These are phyloP conservation scores for Anarhynchus alexandrinus DNA, from an alignment of 2,113 vertebrate species.

Conservation along the genomic window DNA sequence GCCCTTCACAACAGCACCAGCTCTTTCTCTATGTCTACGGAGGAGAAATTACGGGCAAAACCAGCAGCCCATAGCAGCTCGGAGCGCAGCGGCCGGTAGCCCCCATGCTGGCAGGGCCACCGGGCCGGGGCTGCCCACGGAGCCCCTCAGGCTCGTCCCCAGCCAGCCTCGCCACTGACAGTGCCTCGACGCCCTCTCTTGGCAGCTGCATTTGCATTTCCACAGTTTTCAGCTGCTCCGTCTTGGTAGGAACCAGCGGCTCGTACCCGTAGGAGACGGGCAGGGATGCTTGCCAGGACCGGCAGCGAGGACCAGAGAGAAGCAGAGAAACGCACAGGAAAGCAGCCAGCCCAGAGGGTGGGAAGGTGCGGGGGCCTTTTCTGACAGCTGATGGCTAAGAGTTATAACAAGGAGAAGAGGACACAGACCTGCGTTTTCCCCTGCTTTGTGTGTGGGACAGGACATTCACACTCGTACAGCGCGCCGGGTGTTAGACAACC, in stretches of 20 bases:
- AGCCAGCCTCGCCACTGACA: neutral
- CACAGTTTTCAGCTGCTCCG: neutral
- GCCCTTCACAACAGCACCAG: neutral
- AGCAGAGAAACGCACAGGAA: rapidly evolving
- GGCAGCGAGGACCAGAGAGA: neutral
- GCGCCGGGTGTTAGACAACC: neutral
- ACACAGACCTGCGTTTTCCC: rapidly evolving
- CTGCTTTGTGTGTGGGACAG: neutral
- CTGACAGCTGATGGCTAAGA: neutral
- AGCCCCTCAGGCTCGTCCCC: neutral
- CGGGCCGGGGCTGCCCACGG: neutral
- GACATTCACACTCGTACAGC: rapidly evolving
- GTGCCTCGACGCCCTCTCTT: conserved; percentile 63
- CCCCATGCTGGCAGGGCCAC: too few relatives aligned
- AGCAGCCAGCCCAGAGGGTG: rapidly evolving
- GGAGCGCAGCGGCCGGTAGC: neutral
- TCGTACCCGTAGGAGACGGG: rapidly evolving
- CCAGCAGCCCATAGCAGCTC: rapidly evolving
- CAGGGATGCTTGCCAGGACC: neutral
- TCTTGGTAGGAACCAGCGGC: neutral
- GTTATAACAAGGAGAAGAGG: neutral
- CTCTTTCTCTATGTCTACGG: rapidly evolving
- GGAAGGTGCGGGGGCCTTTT: neutral
- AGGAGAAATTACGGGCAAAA: rapidly evolving
- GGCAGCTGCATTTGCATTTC: neutral